A percentile compares a stretch with the other conserved stretches of the same genome.
These are phyloP conservation scores for Andrena haemorrhoa DNA, from an alignment of 2,888 invertebrate species.

Conservation along the genomic window DNA sequence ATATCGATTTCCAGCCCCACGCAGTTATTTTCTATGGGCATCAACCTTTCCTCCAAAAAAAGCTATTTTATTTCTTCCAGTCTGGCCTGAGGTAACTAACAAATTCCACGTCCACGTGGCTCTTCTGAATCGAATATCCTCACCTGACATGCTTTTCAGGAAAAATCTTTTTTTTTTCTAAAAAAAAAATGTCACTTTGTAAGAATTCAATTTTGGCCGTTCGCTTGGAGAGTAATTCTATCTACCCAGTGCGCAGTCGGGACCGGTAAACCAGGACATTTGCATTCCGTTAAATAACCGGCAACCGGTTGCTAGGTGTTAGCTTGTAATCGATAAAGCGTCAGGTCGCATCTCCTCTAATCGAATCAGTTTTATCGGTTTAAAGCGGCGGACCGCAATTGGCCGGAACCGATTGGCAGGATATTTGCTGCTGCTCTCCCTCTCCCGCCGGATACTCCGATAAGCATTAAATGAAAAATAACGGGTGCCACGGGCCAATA, in stretches of 20 bases:
- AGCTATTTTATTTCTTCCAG: too few species aligned
- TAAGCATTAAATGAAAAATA: slow-evolving; percentile 60
- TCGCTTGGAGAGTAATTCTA: neutral
- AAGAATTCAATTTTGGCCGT: neutral
- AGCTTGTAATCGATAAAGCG: slow-evolving; percentile 51
- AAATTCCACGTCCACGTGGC: too few species aligned
- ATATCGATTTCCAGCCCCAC: slow-evolving; percentile 21
- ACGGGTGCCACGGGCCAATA: slow-evolving; percentile 20
- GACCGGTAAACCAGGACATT: slow-evolving; percentile 14
- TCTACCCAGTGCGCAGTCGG: neutral
- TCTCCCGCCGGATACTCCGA: slow-evolving; percentile 41
- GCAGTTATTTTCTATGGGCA: neutral
- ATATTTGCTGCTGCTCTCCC: slow-evolving; percentile 45
- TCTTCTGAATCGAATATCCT: too few species aligned
- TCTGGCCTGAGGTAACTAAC: too few species aligned
- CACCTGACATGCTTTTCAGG: too few species aligned
- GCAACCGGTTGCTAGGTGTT: slow-evolving; percentile 49
- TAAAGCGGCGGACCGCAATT: slow-evolving; percentile 58
- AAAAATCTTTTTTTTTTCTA: neutral
- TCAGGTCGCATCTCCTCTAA: slow-evolving; percentile 52
- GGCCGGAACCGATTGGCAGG: slow-evolving; percentile 52
- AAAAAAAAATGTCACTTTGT: neutral
- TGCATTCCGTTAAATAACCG: slow-evolving; percentile 36
- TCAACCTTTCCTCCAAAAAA: too few species aligned
- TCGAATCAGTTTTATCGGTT: slow-evolving; percentile 62